Evolutionary conservation across 2,797 vertebrate species (phyloP).

Genomic region (Glossophaga mutica): DNA sequence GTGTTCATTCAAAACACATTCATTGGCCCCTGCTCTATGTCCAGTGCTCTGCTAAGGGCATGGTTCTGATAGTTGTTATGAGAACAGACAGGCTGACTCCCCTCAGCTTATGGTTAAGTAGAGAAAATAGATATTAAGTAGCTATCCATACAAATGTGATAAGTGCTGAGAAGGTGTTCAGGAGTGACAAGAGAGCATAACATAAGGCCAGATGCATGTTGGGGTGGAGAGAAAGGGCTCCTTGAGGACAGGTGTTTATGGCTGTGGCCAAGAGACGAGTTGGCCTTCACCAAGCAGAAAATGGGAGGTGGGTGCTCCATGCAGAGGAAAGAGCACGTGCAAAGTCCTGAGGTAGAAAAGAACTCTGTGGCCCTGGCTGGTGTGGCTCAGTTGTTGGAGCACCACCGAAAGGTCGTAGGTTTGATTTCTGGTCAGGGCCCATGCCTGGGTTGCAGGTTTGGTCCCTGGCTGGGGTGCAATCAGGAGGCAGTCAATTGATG

Average conservation of each 20-base stretch:
- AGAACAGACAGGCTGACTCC: not conserved
- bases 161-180: not conserved
- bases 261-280: not conserved
- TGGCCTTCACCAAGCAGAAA: not conserved
- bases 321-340: not conserved
- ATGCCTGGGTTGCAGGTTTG: too few relatives aligned
- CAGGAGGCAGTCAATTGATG: too few relatives aligned
- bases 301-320: not conserved
- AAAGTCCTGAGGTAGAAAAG: not conserved
- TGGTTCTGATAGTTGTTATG: not conserved
- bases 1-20: not conserved
- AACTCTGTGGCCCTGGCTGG: not conserved
- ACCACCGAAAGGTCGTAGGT: too few relatives aligned
- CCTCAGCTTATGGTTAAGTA: not conserved
- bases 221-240: not conserved
- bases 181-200: not conserved
- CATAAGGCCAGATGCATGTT: not conserved
- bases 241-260: not conserved
- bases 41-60: not conserved
- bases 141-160: not conserved
- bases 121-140: not conserved
- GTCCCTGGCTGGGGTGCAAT: too few relatives aligned
- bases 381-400: too few relatives aligned
- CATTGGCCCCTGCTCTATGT: not conserved
- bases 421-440: too few relatives aligned